Conservation (phyloP, 2,888 invertebrate species). For the Gnatocerus cornutus region DNA sequence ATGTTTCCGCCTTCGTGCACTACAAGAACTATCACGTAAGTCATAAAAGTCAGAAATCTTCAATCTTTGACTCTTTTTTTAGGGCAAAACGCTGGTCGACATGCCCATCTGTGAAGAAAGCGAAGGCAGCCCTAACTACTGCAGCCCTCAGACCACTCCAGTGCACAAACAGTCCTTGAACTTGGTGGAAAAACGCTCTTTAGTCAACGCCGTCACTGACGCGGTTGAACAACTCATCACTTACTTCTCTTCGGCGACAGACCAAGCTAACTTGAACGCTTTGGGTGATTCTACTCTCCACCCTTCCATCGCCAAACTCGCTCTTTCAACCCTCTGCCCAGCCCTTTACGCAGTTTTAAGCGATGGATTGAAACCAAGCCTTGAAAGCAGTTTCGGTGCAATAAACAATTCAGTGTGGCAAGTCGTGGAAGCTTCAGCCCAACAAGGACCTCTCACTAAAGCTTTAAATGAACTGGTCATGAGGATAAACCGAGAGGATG, state of each 20-base stretch:
- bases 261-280: conserved; percentile 76
- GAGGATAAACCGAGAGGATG: conserved; percentile 87
- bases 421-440: conserved; percentile 90
- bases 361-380: conserved; percentile 86
- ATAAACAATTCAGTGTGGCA: conserved; percentile 92
- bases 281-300: conserved; percentile 77
- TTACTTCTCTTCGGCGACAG: conserved; percentile 80
- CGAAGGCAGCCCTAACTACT: conserved; percentile 76
- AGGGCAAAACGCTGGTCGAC: conserved; percentile 76
- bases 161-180: conserved; percentile 64
- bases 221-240: conserved; percentile 84
- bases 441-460: conserved; percentile 89
- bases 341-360: conserved; percentile 88
- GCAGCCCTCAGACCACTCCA: conserved; percentile 72
- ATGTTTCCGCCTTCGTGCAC: conserved; percentile 77
- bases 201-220: conserved; percentile 82
- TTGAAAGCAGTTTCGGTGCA: conserved; percentile 89
- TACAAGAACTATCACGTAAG: conserved; percentile 20
- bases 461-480: conserved; percentile 88
- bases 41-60: conserved; percentile 1
- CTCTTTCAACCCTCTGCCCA: conserved; percentile 85
- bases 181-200: conserved; percentile 78
- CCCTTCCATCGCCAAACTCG: conserved; percentile 82
- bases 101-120: conserved; percentile 80
- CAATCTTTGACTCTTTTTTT: conserved; percentile 47